phyloP scores from a whole-genome alignment of 30 jellyfish, hydroid and myxozoan species.

The Catostylus mosaicus region DNA sequence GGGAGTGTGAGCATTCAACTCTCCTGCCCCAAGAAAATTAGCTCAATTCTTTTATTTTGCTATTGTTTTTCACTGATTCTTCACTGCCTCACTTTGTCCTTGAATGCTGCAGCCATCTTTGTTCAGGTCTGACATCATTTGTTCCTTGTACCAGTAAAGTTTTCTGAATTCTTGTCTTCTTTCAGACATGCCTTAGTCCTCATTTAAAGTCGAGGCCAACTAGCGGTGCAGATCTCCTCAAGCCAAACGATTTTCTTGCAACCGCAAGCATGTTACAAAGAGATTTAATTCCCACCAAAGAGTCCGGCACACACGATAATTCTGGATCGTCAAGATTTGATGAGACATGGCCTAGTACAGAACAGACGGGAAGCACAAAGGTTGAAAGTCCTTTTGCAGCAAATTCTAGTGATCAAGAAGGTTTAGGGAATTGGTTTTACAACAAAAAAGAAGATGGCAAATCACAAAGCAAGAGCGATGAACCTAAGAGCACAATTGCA shows the following conservation, averaged over 20 bases:
- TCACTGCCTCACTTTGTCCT: neutral
- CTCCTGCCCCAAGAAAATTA: neutral
- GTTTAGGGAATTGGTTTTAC: neutral
- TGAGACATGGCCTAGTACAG: slow-evolving; percentile 87
- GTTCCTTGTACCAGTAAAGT: too few relatives aligned
- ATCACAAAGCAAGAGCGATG: neutral
- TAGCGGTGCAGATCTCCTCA: slow-evolving; percentile 14
- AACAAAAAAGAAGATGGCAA: neutral
- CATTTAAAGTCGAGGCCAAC: neutral
- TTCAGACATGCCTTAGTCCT: slow-evolving; percentile 49
- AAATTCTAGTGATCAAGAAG: neutral
- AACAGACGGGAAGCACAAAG: slow-evolving; percentile 30
- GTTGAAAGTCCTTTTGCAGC: neutral
- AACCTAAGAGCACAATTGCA: slow-evolving; percentile 53
- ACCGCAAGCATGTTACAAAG: slow-evolving; percentile 21
- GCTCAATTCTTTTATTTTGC: neutral
- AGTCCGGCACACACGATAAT: slow-evolving; percentile 1
- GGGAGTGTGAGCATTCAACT: neutral
- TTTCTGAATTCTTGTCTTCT: neutral
- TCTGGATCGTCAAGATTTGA: slow-evolving; percentile 79
- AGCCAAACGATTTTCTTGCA: slow-evolving; percentile 14
- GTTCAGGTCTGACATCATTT: neutral
- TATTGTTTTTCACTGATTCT: neutral
- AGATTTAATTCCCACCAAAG: slow-evolving; percentile 70
- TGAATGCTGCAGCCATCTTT: neutral